Evolutionary conservation across 2,113 vertebrate genomes (phyloP).

Genomic region (Barnardius zonarius): DNA sequence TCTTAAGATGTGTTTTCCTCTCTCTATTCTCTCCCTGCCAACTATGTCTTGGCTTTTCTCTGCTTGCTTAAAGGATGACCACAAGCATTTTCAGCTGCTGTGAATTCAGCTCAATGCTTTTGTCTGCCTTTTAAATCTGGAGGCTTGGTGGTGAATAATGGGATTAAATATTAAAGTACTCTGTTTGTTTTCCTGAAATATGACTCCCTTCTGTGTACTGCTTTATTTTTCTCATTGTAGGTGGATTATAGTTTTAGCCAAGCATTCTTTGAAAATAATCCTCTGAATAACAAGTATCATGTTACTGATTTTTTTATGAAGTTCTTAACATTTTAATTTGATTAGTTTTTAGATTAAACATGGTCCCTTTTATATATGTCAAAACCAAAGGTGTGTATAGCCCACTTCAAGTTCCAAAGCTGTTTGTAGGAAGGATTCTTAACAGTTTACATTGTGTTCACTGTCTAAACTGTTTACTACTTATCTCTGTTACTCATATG

Average conservation of each 20-base stretch:
- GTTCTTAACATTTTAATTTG: background rate
- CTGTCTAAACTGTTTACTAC: background rate
- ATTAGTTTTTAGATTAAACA: slow-evolving; percentile 13
- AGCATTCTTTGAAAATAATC: background rate
- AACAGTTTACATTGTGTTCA: background rate
- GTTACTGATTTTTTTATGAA: background rate
- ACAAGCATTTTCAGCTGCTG: background rate
- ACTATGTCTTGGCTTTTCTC: background rate
- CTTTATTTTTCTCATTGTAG: background rate
- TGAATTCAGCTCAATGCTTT: background rate
- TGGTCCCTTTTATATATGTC: background rate
- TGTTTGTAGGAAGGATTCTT: background rate
- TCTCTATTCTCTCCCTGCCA: background rate
- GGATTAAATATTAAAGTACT: background rate
- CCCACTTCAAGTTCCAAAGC: background rate
- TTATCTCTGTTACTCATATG: background rate
- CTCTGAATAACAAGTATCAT: background rate
- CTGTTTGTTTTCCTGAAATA: slow-evolving; percentile 25
- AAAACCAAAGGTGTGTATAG: background rate
- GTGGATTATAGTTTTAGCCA: background rate
- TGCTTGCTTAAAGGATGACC: background rate
- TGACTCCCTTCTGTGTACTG: background rate
- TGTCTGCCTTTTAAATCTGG: background rate
- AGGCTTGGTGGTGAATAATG: background rate
- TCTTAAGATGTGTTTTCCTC: background rate